Conservation (phyloP, 2,888 invertebrate species). For the Athalia cordata region DNA sequence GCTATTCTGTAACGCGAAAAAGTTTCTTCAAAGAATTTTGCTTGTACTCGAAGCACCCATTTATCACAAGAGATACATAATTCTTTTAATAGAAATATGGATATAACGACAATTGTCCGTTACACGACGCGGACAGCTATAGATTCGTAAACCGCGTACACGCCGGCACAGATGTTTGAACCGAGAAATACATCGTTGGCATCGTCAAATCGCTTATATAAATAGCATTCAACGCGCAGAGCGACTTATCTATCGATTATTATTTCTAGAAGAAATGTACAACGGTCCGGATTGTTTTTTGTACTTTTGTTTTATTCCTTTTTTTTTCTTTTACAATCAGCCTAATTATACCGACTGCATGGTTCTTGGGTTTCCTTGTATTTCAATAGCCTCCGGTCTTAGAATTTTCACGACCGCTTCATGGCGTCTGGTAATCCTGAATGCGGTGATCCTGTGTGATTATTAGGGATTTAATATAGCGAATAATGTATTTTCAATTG, state of each 20-base stretch:
- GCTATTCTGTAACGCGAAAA: background rate
- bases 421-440: constrained; percentile 44
- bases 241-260: constrained; percentile 28
- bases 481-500: constrained; percentile 4
- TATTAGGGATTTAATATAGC: background rate
- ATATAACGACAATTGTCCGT: constrained; percentile 29
- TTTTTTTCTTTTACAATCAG: background rate
- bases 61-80: background rate
- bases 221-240: constrained; percentile 25
- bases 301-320: background rate
- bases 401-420: constrained; percentile 41
- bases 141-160: background rate
- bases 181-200: background rate
- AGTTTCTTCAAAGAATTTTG: background rate
- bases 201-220: constrained; percentile 28
- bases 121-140: background rate
- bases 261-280: constrained; percentile 26
- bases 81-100: constrained; percentile 4
- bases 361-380: background rate
- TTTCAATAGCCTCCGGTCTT: background rate
- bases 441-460: no score
- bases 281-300: constrained; percentile 5
- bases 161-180: constrained; percentile 2
- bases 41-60: no score
- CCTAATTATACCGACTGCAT: no score